Evolutionary conservation across 2,113 vertebrate genomes (phyloP), one percentile per base, ranked within the genome.

Genomic region (Strix uralensis): DNA sequence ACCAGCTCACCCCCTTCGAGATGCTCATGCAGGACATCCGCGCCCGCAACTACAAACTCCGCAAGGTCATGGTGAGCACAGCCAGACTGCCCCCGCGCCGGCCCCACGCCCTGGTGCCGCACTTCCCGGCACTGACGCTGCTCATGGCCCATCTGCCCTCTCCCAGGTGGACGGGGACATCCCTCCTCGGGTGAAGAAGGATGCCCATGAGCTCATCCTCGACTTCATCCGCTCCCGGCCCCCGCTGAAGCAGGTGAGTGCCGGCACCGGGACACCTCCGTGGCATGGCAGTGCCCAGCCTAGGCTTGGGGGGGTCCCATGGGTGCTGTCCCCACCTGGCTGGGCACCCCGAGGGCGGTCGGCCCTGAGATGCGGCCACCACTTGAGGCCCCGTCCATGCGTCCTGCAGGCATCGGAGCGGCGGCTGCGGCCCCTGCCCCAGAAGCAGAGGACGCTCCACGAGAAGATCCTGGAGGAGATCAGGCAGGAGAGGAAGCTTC

Each of bases 11-110:
- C 0, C 99, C 99, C 51, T 99, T 99, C 0, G 99, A 99, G 98
- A 99, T 99, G 99, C 98, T 99, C 75, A 99, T 99, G 99, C 99
- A 99, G 97, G 99, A 99, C 97, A 99, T 99, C 90, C 98, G 99
- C 0, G 98, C 98, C 5, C 98, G 99, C 88, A 99, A 99, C 94
- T 99, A 99, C 96, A 99, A 99, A 95, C 99, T 99, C 7, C 99
- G 99, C 92, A 99, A 99, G 98, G 99, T 99, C 96, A 99, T 99
- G 99, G 99, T 99, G 97, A 99, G 98, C 1, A 1, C 1, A 0
- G 11, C 21, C 3, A 1, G 36, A 58, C 15, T 14, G 42, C 11
- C 21, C 22, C 40, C 0, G 0, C 13, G 6, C 30, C 20, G 1
- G 34, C 10, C 7, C 11, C 57, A 32, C 1, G 2, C 46, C 13